These are phyloP conservation scores for Lacanobia oleracea DNA, from an alignment of 2,888 invertebrate species.

Conservation along the genomic window DNA sequence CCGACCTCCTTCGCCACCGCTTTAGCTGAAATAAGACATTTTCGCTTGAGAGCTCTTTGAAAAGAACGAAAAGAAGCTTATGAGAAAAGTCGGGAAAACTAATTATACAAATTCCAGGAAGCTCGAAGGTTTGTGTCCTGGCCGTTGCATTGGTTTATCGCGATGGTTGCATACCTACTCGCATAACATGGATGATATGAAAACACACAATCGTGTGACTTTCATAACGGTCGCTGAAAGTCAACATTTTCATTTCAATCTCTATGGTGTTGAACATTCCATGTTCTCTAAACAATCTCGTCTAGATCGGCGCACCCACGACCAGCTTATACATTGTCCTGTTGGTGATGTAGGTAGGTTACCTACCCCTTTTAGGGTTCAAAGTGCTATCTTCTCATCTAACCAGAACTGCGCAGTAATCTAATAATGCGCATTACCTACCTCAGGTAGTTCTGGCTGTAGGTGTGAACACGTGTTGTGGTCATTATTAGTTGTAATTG, in stretches of 20 bases:
- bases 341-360: neutral
- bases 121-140: neutral
- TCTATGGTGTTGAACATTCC: constrained; percentile 36
- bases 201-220: constrained; percentile 22
- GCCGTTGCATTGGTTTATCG: neutral
- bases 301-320: constrained; percentile 1
- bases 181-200: constrained; percentile 12
- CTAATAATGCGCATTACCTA: constrained; percentile 23
- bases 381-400: neutral
- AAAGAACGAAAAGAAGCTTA: constrained; percentile 38
- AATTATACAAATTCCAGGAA: too few relatives aligned
- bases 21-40: constrained; percentile 30
- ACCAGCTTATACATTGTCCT: too few relatives aligned
- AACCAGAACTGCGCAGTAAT: constrained; percentile 35
- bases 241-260: constrained; percentile 26
- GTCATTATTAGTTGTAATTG: constrained; percentile 53
- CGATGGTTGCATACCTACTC: neutral
- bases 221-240: constrained; percentile 20
- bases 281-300: constrained; percentile 16
- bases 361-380: neutral
- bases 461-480: constrained; percentile 55
- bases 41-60: constrained; percentile 34
- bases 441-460: constrained; percentile 36
- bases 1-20: constrained; percentile 49
- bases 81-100: neutral